phyloP scores from a whole-genome alignment of 1,140 invertebrate genomes.

The Drosophila nannoptera region DNA sequence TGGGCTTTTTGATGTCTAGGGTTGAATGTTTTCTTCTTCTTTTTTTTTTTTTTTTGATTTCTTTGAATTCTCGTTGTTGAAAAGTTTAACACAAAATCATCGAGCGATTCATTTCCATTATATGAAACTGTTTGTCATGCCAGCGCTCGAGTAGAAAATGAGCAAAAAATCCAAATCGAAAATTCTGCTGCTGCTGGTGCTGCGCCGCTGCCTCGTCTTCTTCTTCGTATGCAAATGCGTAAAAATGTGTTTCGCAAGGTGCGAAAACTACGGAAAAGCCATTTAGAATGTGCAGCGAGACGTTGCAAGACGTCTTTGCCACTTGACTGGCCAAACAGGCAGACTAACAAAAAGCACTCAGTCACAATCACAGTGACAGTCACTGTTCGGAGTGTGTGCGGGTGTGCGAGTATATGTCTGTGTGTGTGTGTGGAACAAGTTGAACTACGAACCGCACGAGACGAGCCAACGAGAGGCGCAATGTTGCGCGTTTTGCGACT shows the following conservation, averaged over 20 bases:
- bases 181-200: slow-evolving; percentile 14
- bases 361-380: slow-evolving; percentile 19
- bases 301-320: slow-evolving; percentile 52
- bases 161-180: slow-evolving; percentile 42
- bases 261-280: slow-evolving; percentile 71
- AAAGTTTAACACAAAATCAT: slow-evolving; percentile 55
- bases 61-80: slow-evolving; percentile 19
- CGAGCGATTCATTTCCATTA: slow-evolving; percentile 58
- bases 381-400: too few relatives aligned
- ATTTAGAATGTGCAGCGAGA: slow-evolving; percentile 78
- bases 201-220: neutral
- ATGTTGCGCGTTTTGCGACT: slow-evolving; percentile 78
- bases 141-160: slow-evolving; percentile 60
- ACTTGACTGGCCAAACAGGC: slow-evolving; percentile 62
- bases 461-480: slow-evolving; percentile 63
- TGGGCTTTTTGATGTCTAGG: slow-evolving; percentile 9
- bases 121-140: slow-evolving; percentile 65
- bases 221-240: slow-evolving; percentile 67
- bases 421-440: slow-evolving; percentile 1
- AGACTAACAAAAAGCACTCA: slow-evolving; percentile 41
- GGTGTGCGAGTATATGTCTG: too few relatives aligned
- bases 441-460: slow-evolving; percentile 70
- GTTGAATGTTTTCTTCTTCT: neutral
- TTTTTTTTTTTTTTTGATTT: slow-evolving; percentile 24
- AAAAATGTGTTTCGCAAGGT: slow-evolving; percentile 72